Base-by-base conservation (phyloP, 2,888 invertebrate species). In the Nemotelus nigrinus region DNA sequence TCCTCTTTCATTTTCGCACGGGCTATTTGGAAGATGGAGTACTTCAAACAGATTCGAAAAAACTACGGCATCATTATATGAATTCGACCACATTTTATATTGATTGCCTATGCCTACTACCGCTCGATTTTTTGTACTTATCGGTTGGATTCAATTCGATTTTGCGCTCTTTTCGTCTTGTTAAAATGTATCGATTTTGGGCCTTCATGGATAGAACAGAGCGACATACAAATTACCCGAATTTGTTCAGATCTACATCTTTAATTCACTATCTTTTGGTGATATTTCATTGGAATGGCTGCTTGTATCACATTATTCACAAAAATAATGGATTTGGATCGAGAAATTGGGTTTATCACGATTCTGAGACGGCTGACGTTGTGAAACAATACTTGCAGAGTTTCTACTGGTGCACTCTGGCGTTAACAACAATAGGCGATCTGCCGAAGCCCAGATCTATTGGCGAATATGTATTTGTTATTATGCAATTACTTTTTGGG, bases 281-380 rank as follows among this genome's bases (percentile, higher is more conserved):
- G 89, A 96, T 98, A 89, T 98, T 98, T 90, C 99, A 99, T 91
- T 99, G 98, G 98, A 99, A 99, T 89, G 98, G 98, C 86, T 99
- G 98, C 90, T 91, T 99, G 88, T 98, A 97, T 90, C 96, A 97
- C 91, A 94, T 98, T 88, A 96, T 97, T 87, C 93, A 95, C 91
- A 96, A 96, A 90, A 96, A 96, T 90, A 94, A 96, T 89, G 96
- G 96, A 83, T 96, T 96, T 89, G 96, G 96, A 85, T 95, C 95
- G 88, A 94, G 94, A 89, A 94, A 95, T 88, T 96, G 96, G 96
- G 95, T 95, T 88, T 94, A 94, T 88, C 93, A 92, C 86, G 95
- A 95, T 86, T 92, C 93, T 84, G 94, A 95, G 86, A 92, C 93
- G 82, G 93, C 93, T 82, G 96, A 96, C 87, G 95, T 96, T 85